Conservation (phyloP, 2,797 vertebrate genomes). For the Agapornis canus region DNA sequence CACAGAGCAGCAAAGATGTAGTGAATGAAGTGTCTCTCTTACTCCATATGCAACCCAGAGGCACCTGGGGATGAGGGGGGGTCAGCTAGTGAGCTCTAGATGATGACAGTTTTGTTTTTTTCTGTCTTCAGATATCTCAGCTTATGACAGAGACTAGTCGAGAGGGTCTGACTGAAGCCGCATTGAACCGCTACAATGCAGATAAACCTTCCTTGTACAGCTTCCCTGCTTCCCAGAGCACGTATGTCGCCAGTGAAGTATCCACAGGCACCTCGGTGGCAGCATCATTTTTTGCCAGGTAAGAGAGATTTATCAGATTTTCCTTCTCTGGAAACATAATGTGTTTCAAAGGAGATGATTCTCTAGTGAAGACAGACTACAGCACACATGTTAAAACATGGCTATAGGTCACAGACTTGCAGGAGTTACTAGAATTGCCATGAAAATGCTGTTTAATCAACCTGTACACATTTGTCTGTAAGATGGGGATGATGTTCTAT, state of each 20-base stretch:
- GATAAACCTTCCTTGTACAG: conserved; percentile 83
- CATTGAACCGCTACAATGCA: conserved; percentile 88
- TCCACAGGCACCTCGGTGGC: conserved; percentile 88
- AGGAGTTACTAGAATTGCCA: not conserved
- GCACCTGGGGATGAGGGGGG: not conserved
- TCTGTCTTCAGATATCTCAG: conserved; percentile 86
- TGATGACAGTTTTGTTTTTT: not conserved
- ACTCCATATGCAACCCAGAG: not conserved
- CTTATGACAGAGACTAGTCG: conserved; percentile 87
- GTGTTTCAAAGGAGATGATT: not conserved
- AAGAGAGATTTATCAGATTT: conserved; percentile 49
- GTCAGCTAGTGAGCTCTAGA: not conserved
- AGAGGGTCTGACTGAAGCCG: conserved; percentile 87
- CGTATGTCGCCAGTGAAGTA: conserved; percentile 75
- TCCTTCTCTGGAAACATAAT: not conserved
- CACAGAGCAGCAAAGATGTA: not conserved
- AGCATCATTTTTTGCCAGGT: conserved; percentile 97
- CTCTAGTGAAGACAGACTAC: not conserved
- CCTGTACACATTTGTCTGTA: not conserved
- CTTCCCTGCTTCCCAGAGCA: conserved; percentile 78
- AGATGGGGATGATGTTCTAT: not conserved
- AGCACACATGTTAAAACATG: not conserved
- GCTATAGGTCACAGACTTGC: not conserved
- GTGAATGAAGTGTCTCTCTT: not conserved
- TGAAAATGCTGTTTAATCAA: not conserved